Conservation (phyloP, 2,797 vertebrate species). For the Crypturellus tataupa region DNA sequence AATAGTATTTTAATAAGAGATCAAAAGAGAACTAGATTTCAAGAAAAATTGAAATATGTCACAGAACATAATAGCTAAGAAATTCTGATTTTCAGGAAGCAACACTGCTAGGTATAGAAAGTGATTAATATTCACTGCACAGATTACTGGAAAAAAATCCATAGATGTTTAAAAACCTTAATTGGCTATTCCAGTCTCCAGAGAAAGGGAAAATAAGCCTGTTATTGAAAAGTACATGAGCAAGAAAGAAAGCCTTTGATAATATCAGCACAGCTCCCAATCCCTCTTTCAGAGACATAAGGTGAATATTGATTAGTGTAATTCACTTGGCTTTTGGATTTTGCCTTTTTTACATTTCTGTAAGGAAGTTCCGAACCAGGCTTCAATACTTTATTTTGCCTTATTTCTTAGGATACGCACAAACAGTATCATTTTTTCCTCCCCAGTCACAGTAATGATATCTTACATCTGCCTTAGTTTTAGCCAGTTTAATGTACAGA, state of each 20-base stretch:
- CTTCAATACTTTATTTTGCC: background rate
- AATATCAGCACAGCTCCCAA: slow-evolving; percentile 7
- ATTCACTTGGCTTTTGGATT: background rate
- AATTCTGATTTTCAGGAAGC: background rate
- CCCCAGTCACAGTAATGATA: background rate
- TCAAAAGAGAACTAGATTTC: background rate
- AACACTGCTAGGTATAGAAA: background rate
- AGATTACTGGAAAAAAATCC: slow-evolving; percentile 17
- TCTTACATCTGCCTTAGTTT: background rate
- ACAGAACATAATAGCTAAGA: background rate
- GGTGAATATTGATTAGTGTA: slow-evolving; percentile 33
- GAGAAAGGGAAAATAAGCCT: slow-evolving; percentile 15
- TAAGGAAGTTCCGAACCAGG: slow-evolving; percentile 1
- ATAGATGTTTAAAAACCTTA: slow-evolving; percentile 34
- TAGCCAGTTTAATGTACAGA: slow-evolving; percentile 31
- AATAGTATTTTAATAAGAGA: background rate
- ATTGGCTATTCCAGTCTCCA: background rate
- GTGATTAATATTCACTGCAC: slow-evolving; percentile 10
- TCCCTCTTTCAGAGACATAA: background rate
- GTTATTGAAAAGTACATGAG: slow-evolving; percentile 22
- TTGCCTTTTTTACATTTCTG: background rate
- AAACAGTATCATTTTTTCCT: slow-evolving; percentile 5
- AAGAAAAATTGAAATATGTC: background rate
- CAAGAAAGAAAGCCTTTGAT: slow-evolving; percentile 35
- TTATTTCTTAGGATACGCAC: background rate